Conservation (phyloP, 2,797 vertebrate genomes). For the Sebastes aleutianus region DNA sequence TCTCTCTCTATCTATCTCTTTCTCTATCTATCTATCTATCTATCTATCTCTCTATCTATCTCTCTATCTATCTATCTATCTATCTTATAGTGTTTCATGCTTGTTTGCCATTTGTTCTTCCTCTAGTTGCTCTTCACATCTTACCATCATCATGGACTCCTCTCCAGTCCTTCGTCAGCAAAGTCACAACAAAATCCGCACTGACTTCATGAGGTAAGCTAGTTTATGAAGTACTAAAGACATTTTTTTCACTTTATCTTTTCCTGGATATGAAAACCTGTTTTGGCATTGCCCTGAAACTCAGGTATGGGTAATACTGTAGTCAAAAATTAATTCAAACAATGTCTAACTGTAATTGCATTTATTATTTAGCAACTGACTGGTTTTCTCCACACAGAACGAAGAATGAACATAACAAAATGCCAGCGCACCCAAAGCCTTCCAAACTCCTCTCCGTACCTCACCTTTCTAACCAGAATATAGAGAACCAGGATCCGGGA, state of each 20-base stretch:
- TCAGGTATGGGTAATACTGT: not conserved
- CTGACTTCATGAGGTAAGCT: slow-evolving; percentile 59
- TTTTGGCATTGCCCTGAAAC: not conserved
- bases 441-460: slow-evolving; percentile 37
- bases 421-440: slow-evolving; percentile 33
- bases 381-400: slow-evolving; percentile 54
- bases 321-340: not conserved
- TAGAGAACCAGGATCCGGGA: slow-evolving; percentile 77
- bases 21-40: fast-evolving
- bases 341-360: not conserved
- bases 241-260: not conserved
- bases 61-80: too few species aligned
- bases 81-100: not conserved
- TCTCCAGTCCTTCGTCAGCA: slow-evolving; percentile 65
- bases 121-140: slow-evolving; percentile 9
- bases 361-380: not conserved
- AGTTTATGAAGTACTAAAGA: not conserved
- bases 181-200: slow-evolving; percentile 67
- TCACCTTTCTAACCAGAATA: slow-evolving; percentile 36
- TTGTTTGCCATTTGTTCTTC: not conserved
- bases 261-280: not conserved
- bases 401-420: slow-evolving; percentile 70
- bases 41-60: fast-evolving
- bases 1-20: fast-evolving
- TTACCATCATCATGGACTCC: slow-evolving; percentile 67